Conservation (phyloP, 2,113 vertebrate species). For the Picathartes gymnocephalus region DNA sequence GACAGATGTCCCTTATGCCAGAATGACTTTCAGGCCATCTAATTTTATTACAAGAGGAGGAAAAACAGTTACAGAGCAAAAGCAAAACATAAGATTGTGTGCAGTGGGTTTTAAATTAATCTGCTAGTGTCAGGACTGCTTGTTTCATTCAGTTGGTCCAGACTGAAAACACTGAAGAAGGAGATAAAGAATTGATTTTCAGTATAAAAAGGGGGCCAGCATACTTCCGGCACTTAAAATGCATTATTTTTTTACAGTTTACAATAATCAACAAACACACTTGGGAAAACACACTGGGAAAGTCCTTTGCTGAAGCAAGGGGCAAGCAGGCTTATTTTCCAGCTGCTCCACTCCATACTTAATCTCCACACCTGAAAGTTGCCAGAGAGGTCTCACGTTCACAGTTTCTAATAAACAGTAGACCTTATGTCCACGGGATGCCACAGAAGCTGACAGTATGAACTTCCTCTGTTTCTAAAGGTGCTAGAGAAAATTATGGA, state of each 20-base stretch:
- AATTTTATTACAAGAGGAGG: neutral
- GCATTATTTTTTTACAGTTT: neutral
- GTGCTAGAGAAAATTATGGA: neutral
- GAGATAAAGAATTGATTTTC: neutral
- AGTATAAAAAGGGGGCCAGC: neutral
- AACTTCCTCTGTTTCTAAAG: neutral
- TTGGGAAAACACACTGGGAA: neutral
- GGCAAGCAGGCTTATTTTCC: neutral
- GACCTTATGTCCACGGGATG: neutral
- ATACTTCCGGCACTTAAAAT: neutral
- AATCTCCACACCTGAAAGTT: neutral
- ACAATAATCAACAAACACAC: neutral
- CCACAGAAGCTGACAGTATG: neutral
- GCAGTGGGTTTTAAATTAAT: neutral
- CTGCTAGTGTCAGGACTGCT: neutral
- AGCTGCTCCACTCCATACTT: neutral
- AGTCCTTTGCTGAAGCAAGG: neutral
- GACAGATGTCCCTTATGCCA: conserved; percentile 1
- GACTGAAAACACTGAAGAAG: neutral
- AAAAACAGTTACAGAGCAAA: neutral
- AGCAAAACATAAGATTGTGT: neutral
- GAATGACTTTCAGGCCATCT: conserved; percentile 11
- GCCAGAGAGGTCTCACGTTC: neutral
- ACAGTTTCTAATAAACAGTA: neutral
- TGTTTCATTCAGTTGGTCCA: neutral